Conservation (phyloP, 2,888 invertebrate species). For the Cephus rjabovi region DNA sequence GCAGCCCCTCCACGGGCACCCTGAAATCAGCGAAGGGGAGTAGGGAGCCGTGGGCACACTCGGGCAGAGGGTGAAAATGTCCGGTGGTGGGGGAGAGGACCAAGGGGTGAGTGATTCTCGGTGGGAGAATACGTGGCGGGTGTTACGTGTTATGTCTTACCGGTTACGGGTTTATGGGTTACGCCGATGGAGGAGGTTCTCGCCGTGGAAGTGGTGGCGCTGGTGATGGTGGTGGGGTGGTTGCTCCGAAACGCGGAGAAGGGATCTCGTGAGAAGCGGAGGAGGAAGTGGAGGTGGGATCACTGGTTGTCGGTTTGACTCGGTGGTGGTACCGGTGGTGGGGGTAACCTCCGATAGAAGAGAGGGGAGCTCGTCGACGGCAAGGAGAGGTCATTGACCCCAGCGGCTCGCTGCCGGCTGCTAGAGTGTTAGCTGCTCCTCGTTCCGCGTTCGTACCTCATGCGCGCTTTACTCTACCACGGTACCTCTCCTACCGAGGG, state of each 20-base stretch:
- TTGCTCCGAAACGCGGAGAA: conserved; percentile 17
- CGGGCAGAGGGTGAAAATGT: conserved; percentile 9
- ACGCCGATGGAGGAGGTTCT: conserved; percentile 12
- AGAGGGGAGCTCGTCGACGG: conserved; percentile 58
- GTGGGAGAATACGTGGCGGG: conserved; percentile 11
- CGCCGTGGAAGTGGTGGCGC: conserved; percentile 16
- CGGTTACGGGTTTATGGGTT: conserved; percentile 1
- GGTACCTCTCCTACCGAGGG: conserved; percentile 5
- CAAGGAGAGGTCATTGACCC: conserved; percentile 65
- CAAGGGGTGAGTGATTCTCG: conserved; percentile 11
- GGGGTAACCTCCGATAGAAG: conserved; percentile 26
- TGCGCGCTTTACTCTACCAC: conserved; percentile 43
- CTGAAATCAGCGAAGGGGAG: conserved; percentile 5
- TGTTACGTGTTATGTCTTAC: background rate
- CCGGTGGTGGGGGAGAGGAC: conserved; percentile 4
- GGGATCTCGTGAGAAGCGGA: conserved; percentile 22
- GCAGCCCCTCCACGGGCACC: background rate
- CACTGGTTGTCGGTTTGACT: conserved; percentile 14
- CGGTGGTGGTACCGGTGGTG: background rate
- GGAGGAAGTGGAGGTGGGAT: conserved; percentile 21
- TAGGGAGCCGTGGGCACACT: background rate
- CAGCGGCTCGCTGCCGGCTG: conserved; percentile 66
- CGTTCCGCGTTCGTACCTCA: conserved; percentile 57
- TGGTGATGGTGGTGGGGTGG: conserved; percentile 15
- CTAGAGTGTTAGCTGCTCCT: conserved; percentile 59